Evolutionary conservation across 2,888 invertebrate species (phyloP), one percentile per base, ranked within the genome.

Genomic region (Xanthostigma xanthostigma): DNA sequence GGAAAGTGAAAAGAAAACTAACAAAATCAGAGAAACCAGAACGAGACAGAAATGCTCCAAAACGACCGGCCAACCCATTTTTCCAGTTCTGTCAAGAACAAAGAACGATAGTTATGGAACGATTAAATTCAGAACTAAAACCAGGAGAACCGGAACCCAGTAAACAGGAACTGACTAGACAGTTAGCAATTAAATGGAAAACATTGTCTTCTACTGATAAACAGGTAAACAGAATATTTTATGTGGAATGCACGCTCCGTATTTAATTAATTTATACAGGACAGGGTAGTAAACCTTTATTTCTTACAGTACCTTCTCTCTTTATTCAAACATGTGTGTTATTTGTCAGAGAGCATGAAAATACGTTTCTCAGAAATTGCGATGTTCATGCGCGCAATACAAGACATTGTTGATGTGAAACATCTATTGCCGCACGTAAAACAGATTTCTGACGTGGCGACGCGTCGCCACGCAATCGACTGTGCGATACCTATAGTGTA

Each of bases 51-150:
- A 82, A 83, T 66, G 84, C 84, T 44, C 84, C 85, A 1, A 85
- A 85, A 61, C 74, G 84, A 55, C 84, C 84, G 2, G 83, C 84
- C 47, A 85, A 85, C 73, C 84, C 85, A 44, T 84, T 84, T 65
- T 84, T 85, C 59, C 83, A 84, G 66, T 85, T 83, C 64, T 85
- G 84, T 56, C 84, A 84, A 68, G 84, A 84, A 58, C 84, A 84
- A 59, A 68, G 84, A 50, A 82, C 83, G n/a, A 64, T 81, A 13
- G 73, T 84, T 33, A 78, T 82, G 66, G 80, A 81, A 50, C 76
- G 80, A 58, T 66, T 80, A 27, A 71, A 70, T 53, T 66, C 75
- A 1, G 76, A 76, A 53, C 54, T 69, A 44, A 67, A 66, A 56
- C 72, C 78, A 38, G 75, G 75, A 10, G 81, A 81, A 49, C 69